Conservation (phyloP, 2,113 vertebrate species). For the Asarcornis scutulata region DNA sequence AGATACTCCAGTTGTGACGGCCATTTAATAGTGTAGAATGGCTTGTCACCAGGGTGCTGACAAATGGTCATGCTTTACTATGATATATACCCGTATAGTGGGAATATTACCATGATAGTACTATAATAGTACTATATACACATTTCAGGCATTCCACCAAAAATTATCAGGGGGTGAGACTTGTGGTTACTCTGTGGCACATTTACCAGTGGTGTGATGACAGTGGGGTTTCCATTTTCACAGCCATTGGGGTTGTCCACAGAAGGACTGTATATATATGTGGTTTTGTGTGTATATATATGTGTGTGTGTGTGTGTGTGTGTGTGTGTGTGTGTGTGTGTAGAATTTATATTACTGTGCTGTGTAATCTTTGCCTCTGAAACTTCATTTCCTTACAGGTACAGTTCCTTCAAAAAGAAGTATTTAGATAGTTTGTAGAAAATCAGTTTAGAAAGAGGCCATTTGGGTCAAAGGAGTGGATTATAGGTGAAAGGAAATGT, state of each 20-base stretch:
- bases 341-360: neutral
- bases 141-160: neutral
- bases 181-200: neutral
- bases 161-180: neutral
- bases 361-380: rapidly evolving
- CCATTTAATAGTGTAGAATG: neutral
- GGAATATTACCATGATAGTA: neutral
- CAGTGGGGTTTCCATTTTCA: neutral
- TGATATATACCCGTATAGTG: neutral
- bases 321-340: neutral
- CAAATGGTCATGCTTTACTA: neutral
- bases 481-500: neutral
- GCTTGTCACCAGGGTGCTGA: neutral
- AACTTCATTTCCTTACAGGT: neutral
- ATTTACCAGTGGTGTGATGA: neutral
- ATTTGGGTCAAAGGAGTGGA: neutral
- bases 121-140: neutral
- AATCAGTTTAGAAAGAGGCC: neutral
- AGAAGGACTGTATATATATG: neutral
- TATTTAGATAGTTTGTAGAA: neutral
- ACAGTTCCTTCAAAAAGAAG: neutral
- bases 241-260: rapidly evolving
- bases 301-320: neutral
- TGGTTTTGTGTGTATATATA: neutral
- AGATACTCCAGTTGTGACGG: neutral